phyloP scores from a whole-genome alignment of 2,888 invertebrate species.

The Agonopterix heracliana region DNA sequence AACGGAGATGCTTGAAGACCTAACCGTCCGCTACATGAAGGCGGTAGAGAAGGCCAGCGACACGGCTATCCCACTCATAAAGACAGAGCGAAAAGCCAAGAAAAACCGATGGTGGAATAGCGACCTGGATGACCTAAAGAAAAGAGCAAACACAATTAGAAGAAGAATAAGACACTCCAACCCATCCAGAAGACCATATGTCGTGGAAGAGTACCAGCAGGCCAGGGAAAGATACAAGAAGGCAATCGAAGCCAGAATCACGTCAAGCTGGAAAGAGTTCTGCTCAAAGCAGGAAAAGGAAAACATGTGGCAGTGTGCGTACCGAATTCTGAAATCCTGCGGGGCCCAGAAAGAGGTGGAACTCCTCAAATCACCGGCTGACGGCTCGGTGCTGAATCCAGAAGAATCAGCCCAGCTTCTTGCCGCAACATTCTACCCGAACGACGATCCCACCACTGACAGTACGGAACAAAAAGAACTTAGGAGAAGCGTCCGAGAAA shows the following conservation, averaged over 20 bases:
- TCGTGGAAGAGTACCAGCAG: not conserved
- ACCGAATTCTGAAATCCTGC: not conserved
- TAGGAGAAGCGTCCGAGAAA: not conserved
- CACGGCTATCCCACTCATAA: not conserved
- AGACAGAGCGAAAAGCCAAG: not conserved
- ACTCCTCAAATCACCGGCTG: not conserved
- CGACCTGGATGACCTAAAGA: conserved; percentile 1
- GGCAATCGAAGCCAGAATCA: not conserved
- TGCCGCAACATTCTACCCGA: not conserved
- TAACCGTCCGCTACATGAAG: not conserved
- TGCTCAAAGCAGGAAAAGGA: no score
- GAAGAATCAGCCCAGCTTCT: not conserved
- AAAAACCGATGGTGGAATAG: conserved; percentile 6
- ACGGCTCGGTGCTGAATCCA: not conserved
- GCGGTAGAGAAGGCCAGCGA: not conserved
- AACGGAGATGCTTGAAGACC: no score
- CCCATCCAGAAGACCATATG: not conserved
- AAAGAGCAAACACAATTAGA: not conserved
- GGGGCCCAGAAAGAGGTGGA: not conserved
- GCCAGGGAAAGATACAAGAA: conserved; percentile 3
- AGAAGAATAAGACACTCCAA: no score
- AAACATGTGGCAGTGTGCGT: no score
- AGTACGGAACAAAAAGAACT: not conserved
- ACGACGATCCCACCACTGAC: no score
- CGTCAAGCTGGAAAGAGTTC: conserved; percentile 10